phyloP scores from a whole-genome alignment of 2,113 vertebrate species.

The Plestiodon gilberti region DNA sequence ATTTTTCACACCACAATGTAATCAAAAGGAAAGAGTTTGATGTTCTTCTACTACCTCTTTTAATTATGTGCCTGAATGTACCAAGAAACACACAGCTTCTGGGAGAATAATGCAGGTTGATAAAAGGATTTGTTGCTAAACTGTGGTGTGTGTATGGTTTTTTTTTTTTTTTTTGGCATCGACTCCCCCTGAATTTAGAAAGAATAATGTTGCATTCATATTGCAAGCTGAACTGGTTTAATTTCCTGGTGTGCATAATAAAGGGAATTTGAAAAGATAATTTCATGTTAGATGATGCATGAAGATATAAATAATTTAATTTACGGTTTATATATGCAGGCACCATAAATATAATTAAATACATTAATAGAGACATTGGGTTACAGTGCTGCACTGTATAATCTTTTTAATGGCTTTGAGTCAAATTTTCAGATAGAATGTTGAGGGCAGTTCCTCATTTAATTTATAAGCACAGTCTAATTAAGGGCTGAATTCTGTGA shows the following conservation, averaged over 20 bases:
- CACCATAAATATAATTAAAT: constrained; percentile 59
- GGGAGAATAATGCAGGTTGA: not conserved
- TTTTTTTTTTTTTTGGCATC: constrained; percentile 4
- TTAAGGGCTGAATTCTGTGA: constrained; percentile 40
- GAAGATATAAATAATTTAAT: constrained; percentile 42
- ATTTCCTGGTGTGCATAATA: constrained; percentile 23
- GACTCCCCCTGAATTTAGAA: constrained; percentile 12
- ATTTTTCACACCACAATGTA: not conserved
- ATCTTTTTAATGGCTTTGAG: constrained; percentile 57
- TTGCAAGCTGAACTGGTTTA: constrained; percentile 28
- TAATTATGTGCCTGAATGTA: not conserved
- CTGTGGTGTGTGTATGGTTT: not conserved
- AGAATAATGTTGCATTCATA: not conserved
- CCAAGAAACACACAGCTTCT: not conserved
- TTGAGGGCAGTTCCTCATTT: constrained; percentile 58
- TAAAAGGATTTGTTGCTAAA: constrained; percentile 5
- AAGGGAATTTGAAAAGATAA: constrained; percentile 41
- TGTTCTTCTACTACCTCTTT: not conserved
- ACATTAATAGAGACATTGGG: constrained; percentile 47
- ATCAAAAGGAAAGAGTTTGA: not conserved
- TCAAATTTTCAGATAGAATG: constrained; percentile 59
- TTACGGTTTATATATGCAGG: constrained; percentile 30
- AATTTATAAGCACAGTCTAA: constrained; percentile 51
- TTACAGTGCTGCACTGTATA: constrained; percentile 50
- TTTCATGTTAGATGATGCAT: constrained; percentile 21